Percentiles rank a stretch among this genome's conserved stretches.
Conservation (phyloP, 2,888 invertebrate genomes). For the Drosophila lutescens region DNA sequence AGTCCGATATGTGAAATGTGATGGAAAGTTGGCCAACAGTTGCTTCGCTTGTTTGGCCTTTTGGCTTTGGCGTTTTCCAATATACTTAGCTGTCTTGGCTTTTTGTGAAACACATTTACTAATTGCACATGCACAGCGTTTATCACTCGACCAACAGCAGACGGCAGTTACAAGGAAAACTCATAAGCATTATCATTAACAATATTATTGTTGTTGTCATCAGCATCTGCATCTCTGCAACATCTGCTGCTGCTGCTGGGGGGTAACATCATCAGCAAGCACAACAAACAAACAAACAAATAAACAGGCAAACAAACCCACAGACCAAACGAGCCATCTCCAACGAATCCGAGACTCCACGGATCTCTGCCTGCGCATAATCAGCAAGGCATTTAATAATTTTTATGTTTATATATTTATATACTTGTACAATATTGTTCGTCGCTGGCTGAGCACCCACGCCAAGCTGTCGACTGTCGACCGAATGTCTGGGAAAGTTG, state of each 20-base stretch:
- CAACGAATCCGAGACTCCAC: constrained; percentile 2
- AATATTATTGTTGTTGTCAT: constrained; percentile 81
- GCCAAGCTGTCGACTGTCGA: constrained; percentile 37
- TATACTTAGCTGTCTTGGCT: neutral
- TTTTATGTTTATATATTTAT: constrained; percentile 70
- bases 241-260: constrained; percentile 29
- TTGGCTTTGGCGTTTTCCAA: neutral
- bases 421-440: constrained; percentile 41
- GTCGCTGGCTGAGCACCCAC: constrained; percentile 55
- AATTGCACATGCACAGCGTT: constrained; percentile 79
- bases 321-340: constrained; percentile 33
- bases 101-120: constrained; percentile 41
- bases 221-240: constrained; percentile 47
- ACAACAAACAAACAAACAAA: constrained; percentile 58
- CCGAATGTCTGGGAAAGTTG: constrained; percentile 74
- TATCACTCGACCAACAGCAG: constrained; percentile 63
- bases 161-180: constrained; percentile 66
- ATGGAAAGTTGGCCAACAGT: constrained; percentile 61
- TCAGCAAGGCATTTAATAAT: constrained; percentile 78
- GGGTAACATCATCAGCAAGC: constrained; percentile 66
- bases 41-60: neutral
- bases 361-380: constrained; percentile 70
- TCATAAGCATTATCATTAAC: constrained; percentile 81
- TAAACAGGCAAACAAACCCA: constrained; percentile 29
- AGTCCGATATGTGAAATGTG: constrained; percentile 52